Percentiles rank a stretch among this genome's conserved stretches.
These are phyloP conservation scores for Scaptomyza caliginosa DNA, from an alignment of 2,888 invertebrate species.

Conservation along the genomic window DNA sequence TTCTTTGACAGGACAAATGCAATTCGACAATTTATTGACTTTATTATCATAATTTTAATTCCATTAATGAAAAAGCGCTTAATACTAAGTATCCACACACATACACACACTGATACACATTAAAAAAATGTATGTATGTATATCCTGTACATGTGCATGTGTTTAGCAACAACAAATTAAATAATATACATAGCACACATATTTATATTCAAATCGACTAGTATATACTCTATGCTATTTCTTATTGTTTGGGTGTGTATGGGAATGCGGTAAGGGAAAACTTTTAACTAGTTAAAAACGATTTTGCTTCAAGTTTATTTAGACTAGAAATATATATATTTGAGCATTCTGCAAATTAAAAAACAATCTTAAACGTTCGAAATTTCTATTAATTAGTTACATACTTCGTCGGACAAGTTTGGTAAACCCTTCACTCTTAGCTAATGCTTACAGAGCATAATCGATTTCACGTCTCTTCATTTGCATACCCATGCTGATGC, in stretches of 20 bases:
- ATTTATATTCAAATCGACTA: constrained; percentile 11
- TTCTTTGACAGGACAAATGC: constrained; percentile 1
- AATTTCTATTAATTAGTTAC: neutral
- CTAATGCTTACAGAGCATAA: neutral
- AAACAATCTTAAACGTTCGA: neutral
- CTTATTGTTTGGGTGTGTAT: neutral
- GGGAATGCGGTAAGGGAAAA: too few species aligned
- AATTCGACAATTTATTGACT: too few species aligned
- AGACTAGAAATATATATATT: neutral
- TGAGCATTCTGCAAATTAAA: neutral
- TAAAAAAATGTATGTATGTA: neutral
- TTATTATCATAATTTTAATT: constrained; percentile 3
- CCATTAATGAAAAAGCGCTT: neutral
- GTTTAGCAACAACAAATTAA: constrained; percentile 30
- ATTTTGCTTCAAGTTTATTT: neutral
- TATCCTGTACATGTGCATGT: constrained; percentile 7
- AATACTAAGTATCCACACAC: neutral
- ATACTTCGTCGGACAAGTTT: too few species aligned
- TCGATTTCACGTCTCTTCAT: neutral
- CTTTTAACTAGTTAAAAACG: neutral
- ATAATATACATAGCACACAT: constrained; percentile 33
- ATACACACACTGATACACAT: constrained; percentile 2
- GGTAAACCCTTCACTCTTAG: neutral
- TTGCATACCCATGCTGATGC: neutral
- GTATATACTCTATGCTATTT: constrained; percentile 7